Percentiles rank a stretch among this genome's conserved stretches.
These are phyloP conservation scores for Drosophila paramelanica DNA, from an alignment of 2,888 invertebrate species.

Conservation along the genomic window DNA sequence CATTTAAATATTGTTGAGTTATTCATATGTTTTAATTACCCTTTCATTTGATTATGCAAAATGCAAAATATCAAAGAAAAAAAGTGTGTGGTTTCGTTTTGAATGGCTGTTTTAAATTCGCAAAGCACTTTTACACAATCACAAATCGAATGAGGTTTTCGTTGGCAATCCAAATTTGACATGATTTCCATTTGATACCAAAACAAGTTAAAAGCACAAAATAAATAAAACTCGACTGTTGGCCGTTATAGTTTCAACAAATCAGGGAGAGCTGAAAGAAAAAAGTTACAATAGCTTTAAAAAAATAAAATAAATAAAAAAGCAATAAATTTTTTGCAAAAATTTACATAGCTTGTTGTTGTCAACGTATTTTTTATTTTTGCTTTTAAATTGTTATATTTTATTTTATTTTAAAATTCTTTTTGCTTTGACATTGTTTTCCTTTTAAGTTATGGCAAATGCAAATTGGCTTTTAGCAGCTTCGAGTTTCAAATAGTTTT, in stretches of 20 bases:
- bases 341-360: constrained; percentile 28
- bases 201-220: neutral
- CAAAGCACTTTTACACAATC: constrained; percentile 51
- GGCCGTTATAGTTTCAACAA: constrained; percentile 29
- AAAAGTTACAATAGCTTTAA: constrained; percentile 21
- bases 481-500: no score
- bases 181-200: constrained; percentile 27
- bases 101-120: constrained; percentile 34
- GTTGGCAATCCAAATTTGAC: constrained; percentile 42
- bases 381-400: neutral
- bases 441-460: neutral
- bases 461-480: no score
- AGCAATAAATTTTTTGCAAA: constrained; percentile 14
- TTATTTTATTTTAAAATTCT: neutral
- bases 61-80: neutral
- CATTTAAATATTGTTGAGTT: constrained; percentile 58
- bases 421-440: constrained; percentile 21
- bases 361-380: neutral
- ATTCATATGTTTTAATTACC: constrained; percentile 47
- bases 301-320: constrained; percentile 12
- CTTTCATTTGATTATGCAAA: constrained; percentile 16
- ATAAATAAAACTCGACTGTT: constrained; percentile 5
- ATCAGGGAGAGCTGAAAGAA: constrained; percentile 37
- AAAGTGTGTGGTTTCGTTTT: constrained; percentile 30
- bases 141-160: constrained; percentile 13